phyloP scores from a whole-genome alignment of 2,113 vertebrate genomes.

The Cichladusa arquata region DNA sequence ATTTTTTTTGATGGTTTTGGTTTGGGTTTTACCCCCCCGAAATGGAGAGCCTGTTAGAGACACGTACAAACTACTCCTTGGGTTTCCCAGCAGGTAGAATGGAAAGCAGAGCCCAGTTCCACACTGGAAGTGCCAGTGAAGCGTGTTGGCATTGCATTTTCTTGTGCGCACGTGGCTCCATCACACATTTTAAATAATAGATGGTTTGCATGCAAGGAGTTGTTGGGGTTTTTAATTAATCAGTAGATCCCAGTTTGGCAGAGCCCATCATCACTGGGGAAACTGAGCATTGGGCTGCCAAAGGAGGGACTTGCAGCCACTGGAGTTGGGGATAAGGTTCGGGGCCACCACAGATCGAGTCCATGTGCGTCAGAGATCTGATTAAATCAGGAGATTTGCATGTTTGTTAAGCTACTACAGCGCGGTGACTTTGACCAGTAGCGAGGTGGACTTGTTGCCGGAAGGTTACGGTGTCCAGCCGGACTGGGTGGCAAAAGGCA shows the following conservation, averaged over 20 bases:
- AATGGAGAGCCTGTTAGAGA: not conserved
- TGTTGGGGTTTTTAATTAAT: not conserved
- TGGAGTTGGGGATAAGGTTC: not conserved
- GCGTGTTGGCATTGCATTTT: rapidly evolving
- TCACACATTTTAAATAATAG: not conserved
- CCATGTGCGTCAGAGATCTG: not conserved
- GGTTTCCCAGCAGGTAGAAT: not conserved
- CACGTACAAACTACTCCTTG: rapidly evolving
- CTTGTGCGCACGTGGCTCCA: rapidly evolving
- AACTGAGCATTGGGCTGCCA: not conserved
- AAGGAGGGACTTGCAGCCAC: not conserved
- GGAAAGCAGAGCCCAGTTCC: not conserved
- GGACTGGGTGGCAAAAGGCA: not conserved
- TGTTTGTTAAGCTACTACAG: not conserved
- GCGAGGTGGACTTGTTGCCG: not conserved
- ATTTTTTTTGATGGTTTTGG: not conserved
- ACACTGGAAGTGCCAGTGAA: not conserved
- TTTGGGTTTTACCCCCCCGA: not conserved
- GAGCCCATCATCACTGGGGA: not conserved
- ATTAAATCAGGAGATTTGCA: not conserved
- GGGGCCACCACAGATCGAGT: rapidly evolving
- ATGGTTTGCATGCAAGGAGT: not conserved
- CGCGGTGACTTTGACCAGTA: not conserved
- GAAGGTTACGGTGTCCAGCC: not conserved
- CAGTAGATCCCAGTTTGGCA: not conserved